phyloP scores from a whole-genome alignment of 30 jellyfish, hydroid and myxozoan species.

The Clytia hemisphaerica region DNA sequence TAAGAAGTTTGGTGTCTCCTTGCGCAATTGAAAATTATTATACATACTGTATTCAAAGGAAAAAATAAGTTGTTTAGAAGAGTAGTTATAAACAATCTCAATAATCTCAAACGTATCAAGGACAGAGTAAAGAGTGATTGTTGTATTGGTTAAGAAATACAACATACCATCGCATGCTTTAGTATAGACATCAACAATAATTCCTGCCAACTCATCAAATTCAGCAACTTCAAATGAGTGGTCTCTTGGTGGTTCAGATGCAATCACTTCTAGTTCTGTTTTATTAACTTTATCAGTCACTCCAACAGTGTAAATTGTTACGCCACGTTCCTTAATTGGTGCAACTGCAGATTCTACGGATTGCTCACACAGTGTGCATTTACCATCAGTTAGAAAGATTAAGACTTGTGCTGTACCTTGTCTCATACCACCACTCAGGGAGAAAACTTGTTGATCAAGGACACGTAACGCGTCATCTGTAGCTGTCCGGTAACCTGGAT shows the following conservation, averaged over 20 bases:
- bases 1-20: too few relatives aligned
- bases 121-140: too few relatives aligned
- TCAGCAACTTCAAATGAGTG: conserved; percentile 55
- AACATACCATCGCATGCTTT: conserved; percentile 57
- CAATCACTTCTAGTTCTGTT: conserved; percentile 47
- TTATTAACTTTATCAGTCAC: conserved; percentile 54
- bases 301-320: conserved; percentile 63
- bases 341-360: conserved; percentile 41
- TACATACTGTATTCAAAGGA: too few relatives aligned
- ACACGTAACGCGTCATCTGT: conserved; percentile 82
- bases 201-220: conserved; percentile 40
- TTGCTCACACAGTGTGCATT: conserved; percentile 70
- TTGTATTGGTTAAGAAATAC: too few relatives aligned
- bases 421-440: conserved; percentile 78
- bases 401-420: conserved; percentile 84
- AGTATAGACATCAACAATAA: conserved; percentile 29
- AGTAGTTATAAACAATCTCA: too few relatives aligned
- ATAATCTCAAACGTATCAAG: too few relatives aligned
- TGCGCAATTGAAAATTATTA: too few relatives aligned
- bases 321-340: conserved; percentile 67
- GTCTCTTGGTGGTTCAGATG: conserved; percentile 52
- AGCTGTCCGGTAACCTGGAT: conserved; percentile 83
- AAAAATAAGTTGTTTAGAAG: too few relatives aligned
- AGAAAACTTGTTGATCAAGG: conserved; percentile 57
- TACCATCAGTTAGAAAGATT: conserved; percentile 74